Conservation (phyloP, 2,113 vertebrate species). For the Python bivittatus region DNA sequence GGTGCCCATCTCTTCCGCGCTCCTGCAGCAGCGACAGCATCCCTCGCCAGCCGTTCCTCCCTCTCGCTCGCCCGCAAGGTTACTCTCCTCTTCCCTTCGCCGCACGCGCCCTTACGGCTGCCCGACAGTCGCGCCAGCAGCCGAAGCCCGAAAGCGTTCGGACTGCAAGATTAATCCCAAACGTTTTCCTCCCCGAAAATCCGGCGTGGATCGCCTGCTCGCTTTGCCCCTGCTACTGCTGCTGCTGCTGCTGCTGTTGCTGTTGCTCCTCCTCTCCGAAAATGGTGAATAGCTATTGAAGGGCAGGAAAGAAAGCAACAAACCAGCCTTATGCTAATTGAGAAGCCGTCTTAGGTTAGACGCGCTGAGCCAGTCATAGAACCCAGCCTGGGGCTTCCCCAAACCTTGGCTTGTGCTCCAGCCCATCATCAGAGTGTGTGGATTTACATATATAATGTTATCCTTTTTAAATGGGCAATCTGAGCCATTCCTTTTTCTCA, state of each 20-base stretch:
- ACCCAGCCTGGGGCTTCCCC: conserved; percentile 47
- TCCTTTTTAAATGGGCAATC: conserved; percentile 10
- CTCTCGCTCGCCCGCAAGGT: not conserved
- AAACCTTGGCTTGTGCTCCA: conserved; percentile 47
- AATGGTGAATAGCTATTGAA: conserved; percentile 34
- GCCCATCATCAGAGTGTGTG: conserved; percentile 34
- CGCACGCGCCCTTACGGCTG: not conserved
- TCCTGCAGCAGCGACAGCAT: conserved; percentile 11
- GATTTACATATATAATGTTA: conserved; percentile 62
- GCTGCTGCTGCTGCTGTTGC: conserved; percentile 15
- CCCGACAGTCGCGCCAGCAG: conserved; percentile 36
- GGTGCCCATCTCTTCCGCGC: not conserved
- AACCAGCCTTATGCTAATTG: conserved; percentile 60
- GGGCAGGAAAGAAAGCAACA: conserved; percentile 62
- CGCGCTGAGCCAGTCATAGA: conserved; percentile 47
- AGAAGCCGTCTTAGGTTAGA: conserved; percentile 46
- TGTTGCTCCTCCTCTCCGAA: conserved; percentile 40
- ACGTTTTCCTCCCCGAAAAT: conserved; percentile 28
- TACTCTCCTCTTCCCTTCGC: not conserved
- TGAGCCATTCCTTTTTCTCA: conserved; percentile 16
- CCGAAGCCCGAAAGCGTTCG: conserved; percentile 35
- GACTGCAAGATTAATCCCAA: conserved; percentile 33
- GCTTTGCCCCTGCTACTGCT: conserved; percentile 16
- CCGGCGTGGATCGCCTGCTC: conserved; percentile 37
- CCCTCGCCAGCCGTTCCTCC: not conserved